Conservation (phyloP, 1,140 invertebrate genomes). For the Zaprionus inermis region DNA sequence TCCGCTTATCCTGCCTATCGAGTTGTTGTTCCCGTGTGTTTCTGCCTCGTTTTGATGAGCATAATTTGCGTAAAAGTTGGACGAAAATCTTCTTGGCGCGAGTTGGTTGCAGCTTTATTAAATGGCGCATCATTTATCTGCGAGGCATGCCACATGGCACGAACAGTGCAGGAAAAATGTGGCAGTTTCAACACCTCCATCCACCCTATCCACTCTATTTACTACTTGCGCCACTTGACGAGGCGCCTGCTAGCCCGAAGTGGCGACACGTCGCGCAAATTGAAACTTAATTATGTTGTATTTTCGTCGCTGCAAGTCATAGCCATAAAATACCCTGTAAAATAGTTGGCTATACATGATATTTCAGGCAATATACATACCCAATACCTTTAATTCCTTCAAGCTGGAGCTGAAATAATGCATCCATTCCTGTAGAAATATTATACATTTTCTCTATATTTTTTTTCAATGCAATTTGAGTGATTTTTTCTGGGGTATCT, state of each 20-base stretch:
- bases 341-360: neutral
- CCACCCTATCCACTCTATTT: neutral
- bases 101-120: slow-evolving; percentile 56
- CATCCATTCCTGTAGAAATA: neutral
- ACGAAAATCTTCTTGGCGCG: neutral
- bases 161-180: slow-evolving; percentile 23
- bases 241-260: neutral
- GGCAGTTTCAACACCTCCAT: slow-evolving; percentile 1
- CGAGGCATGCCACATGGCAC: slow-evolving; percentile 38
- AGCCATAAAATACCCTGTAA: neutral
- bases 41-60: slow-evolving; percentile 42
- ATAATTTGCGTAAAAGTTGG: slow-evolving; percentile 51
- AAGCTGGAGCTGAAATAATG: neutral
- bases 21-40: slow-evolving; percentile 17
- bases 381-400: neutral
- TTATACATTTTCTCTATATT: too few relatives aligned
- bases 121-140: slow-evolving; percentile 72
- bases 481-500: neutral
- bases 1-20: slow-evolving; percentile 46
- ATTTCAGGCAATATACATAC: neutral
- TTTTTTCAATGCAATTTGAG: neutral
- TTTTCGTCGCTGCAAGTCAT: slow-evolving; percentile 15
- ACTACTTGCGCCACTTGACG: slow-evolving; percentile 7
- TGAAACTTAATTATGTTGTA: slow-evolving; percentile 59
- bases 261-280: slow-evolving; percentile 40